phyloP scores from a whole-genome alignment of 2,888 invertebrate genomes.

The Rotaria magnacalcarata region DNA sequence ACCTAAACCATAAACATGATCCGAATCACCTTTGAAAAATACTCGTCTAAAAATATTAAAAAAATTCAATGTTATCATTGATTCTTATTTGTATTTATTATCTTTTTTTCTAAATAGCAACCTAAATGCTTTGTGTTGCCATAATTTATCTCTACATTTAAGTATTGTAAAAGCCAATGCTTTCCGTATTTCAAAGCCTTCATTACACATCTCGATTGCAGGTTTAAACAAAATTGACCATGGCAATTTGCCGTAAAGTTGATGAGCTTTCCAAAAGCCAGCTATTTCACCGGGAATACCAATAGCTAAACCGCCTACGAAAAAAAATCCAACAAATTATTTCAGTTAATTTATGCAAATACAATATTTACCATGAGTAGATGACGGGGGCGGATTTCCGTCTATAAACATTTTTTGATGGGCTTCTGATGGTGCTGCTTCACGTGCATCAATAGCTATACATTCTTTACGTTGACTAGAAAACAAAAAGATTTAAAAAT shows the following conservation, averaged over 20 bases:
- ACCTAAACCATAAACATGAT: slow-evolving; percentile 26
- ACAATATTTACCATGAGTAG: background rate
- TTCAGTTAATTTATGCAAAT: too few species aligned
- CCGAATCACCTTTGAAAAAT: slow-evolving; percentile 37
- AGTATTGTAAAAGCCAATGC: slow-evolving; percentile 49
- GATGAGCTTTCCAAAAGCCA: slow-evolving; percentile 43
- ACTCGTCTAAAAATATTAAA: background rate
- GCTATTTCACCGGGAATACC: slow-evolving; percentile 44
- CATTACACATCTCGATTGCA: slow-evolving; percentile 70
- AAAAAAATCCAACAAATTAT: too few species aligned
- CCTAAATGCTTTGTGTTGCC: slow-evolving; percentile 10
- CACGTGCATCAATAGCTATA: slow-evolving; percentile 68
- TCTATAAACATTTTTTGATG: slow-evolving; percentile 64
- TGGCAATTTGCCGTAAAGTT: slow-evolving; percentile 59
- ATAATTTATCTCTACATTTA: slow-evolving; percentile 13
- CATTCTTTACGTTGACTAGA: background rate
- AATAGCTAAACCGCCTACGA: slow-evolving; percentile 51
- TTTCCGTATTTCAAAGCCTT: slow-evolving; percentile 64
- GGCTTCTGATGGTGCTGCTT: slow-evolving; percentile 70
- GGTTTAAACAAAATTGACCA: slow-evolving; percentile 77
- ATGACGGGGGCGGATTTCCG: background rate
- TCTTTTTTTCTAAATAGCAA: background rate
- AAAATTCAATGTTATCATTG: too few species aligned
- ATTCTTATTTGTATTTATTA: background rate
- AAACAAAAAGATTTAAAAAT: background rate